Base-by-base conservation (phyloP, 2,113 vertebrate genomes). In the Lipotes vexillifer region DNA sequence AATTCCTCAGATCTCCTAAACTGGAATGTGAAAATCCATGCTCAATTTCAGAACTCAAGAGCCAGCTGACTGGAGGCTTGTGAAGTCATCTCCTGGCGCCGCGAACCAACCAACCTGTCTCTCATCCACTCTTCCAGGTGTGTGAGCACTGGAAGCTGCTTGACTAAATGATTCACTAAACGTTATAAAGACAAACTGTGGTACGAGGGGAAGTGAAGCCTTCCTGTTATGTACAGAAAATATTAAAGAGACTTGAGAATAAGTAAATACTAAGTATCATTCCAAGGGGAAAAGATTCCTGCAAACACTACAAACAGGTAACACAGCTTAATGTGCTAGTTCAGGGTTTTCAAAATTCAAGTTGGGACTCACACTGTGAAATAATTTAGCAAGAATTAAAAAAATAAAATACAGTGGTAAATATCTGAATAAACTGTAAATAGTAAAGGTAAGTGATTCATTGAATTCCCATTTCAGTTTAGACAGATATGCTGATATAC, bases 11-110 rank as follows among this genome's bases (percentile, higher is more conserved):
- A 36, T 46, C 23, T 95, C 33, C 68, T 66, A 86, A 49, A 31
- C 6, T 29, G 31, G n/a, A 82, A 23, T 5, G 63, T 71, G 83
- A 44, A 78, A 71, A 52, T 5, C 17, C 38, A 72, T 1, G 13
- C 21, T 81, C 13, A 2, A 25, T 13, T 65, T 88, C 59, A 83
- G 86, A 96, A 95, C 94, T 92, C 78, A 17, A 92, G 94, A 93
- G 11, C 78, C 92, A 63, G 93, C 80, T 2, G 2, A 84, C 95
- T 86, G 89, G 83, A 92, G 93, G 46, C 91, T 80, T 85, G 92
- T 77, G 57, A 82, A 96, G 8, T 78, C 49, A 63, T 72, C 96
- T 77, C 71, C 46, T 20, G 65, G 1, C 33, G 93, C 94, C 44
- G 15, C 6, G 5, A 2, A 31, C 31, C 44, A 80, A 80, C 52